Conservation (phyloP, 2,888 invertebrate genomes). For the Yponomeuta plumbellus region DNA sequence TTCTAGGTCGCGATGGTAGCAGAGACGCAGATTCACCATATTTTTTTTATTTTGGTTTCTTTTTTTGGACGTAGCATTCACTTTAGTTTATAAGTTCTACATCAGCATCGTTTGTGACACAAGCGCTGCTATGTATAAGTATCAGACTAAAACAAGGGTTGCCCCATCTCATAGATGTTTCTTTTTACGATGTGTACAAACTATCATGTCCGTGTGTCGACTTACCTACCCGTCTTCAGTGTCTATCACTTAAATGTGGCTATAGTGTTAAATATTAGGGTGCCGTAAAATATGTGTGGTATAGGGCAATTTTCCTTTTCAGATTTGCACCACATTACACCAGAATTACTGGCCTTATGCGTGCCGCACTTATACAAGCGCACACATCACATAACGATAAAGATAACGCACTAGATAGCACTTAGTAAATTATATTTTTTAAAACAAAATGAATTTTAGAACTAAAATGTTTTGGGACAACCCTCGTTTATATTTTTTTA, state of each 20-base stretch:
- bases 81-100: constrained; percentile 39
- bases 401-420: constrained; percentile 74
- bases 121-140: constrained; percentile 42
- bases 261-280: constrained; percentile 49
- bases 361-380: constrained; percentile 76
- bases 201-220: constrained; percentile 73
- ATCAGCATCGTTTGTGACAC: constrained; percentile 20
- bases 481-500: constrained; percentile 66
- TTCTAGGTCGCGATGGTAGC: constrained; percentile 60
- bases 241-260: constrained; percentile 63
- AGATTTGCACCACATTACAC: constrained; percentile 77
- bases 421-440: constrained; percentile 57
- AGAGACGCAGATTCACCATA: constrained; percentile 33
- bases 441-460: constrained; percentile 51
- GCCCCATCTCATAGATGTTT: constrained; percentile 76
- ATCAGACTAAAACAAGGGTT: constrained; percentile 70
- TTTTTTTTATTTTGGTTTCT: constrained; percentile 34
- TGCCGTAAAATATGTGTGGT: constrained; percentile 73
- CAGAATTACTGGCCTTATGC: constrained; percentile 77
- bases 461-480: constrained; percentile 75
- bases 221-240: constrained; percentile 66
- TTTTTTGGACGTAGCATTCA: constrained; percentile 41
- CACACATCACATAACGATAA: constrained; percentile 74
- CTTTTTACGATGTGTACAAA: constrained; percentile 62
- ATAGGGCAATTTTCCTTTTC: constrained; percentile 77